A percentile compares a stretch with the other conserved stretches of the same genome.
These are phyloP conservation scores for Unio delphinus DNA, from an alignment of 2,888 invertebrate genomes.

Conservation along the genomic window DNA sequence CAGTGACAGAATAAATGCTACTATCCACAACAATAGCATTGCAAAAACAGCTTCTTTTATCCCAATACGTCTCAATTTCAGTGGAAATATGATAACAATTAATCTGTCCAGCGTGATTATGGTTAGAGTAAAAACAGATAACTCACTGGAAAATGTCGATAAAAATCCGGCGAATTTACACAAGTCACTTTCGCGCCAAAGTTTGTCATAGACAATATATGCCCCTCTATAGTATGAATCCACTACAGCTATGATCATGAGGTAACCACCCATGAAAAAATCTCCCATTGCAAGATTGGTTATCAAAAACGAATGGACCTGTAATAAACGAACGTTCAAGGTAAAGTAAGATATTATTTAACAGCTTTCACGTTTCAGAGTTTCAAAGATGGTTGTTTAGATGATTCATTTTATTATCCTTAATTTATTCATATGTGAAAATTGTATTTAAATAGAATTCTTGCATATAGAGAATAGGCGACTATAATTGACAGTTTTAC, in stretches of 20 bases:
- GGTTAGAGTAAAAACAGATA: slow-evolving; percentile 71
- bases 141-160: slow-evolving; percentile 71
- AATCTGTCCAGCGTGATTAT: slow-evolving; percentile 72
- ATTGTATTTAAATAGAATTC: too few species aligned
- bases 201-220: slow-evolving; percentile 67
- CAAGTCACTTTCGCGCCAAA: slow-evolving; percentile 62
- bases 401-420: neutral
- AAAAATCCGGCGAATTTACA: slow-evolving; percentile 68
- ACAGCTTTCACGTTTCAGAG: neutral
- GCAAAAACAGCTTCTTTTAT: slow-evolving; percentile 59
- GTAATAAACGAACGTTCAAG: slow-evolving; percentile 8
- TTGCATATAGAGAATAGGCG: too few species aligned
- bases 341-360: neutral
- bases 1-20: slow-evolving; percentile 54
- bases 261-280: slow-evolving; percentile 68
- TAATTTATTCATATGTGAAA: too few species aligned
- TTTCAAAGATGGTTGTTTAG: neutral
- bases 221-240: slow-evolving; percentile 71
- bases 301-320: slow-evolving; percentile 72
- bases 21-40: slow-evolving; percentile 62
- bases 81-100: slow-evolving; percentile 70
- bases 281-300: slow-evolving; percentile 67
- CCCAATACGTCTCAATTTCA: slow-evolving; percentile 59
- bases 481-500: too few species aligned
- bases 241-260: slow-evolving; percentile 66